These are phyloP conservation scores for Drosophila anomalata DNA, from an alignment of 2,888 invertebrate genomes.

Conservation along the genomic window DNA sequence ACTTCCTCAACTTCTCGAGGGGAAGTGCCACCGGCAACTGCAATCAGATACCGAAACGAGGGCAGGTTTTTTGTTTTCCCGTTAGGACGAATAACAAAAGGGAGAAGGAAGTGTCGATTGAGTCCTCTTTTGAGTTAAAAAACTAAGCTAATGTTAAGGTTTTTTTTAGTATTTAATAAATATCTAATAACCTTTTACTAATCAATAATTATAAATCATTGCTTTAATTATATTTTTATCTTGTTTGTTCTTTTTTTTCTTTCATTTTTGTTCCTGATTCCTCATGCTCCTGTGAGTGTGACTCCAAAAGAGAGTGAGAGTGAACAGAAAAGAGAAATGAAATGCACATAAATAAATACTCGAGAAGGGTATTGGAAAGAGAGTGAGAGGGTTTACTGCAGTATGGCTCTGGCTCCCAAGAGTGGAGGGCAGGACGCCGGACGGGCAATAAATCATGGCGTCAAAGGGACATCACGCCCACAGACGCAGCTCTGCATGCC, in stretches of 20 bases:
- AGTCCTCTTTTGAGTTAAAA: not conserved
- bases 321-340: constrained; percentile 57
- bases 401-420: not conserved
- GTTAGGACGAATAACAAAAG: not conserved
- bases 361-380: constrained; percentile 26
- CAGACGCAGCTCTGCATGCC: constrained; percentile 41
- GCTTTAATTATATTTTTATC: too few species aligned
- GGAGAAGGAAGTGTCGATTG: constrained; percentile 23
- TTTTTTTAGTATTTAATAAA: too few species aligned
- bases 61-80: constrained; percentile 41
- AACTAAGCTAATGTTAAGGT: too few species aligned
- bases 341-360: constrained; percentile 38
- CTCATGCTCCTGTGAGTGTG: constrained; percentile 25
- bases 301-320: constrained; percentile 74
- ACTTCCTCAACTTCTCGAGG: constrained; percentile 36
- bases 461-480: constrained; percentile 58
- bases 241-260: too few species aligned
- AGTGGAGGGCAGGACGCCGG: constrained; percentile 39
- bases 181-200: not conserved
- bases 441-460: constrained; percentile 61
- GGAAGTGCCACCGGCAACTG: constrained; percentile 30
- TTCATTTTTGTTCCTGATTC: not conserved
- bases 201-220: not conserved
- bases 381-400: constrained; percentile 21
- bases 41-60: constrained; percentile 58